Evolutionary conservation across 1,140 invertebrate species (phyloP).

Genomic region (Macrotrachela quadricornifera): DNA sequence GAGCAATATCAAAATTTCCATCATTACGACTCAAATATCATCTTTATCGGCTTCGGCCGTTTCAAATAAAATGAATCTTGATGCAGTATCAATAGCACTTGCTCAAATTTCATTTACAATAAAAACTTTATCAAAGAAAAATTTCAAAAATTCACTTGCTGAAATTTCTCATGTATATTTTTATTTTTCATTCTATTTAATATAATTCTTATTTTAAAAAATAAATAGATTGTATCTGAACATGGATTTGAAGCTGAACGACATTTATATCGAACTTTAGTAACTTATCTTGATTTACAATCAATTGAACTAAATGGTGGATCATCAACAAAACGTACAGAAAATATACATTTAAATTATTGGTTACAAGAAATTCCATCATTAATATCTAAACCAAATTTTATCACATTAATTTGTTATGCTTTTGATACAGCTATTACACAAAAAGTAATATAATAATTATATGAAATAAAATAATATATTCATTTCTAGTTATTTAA

Average conservation of each 20-base stretch:
- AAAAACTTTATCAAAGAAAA: slow-evolving; percentile 80
- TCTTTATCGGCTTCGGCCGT: too few species aligned
- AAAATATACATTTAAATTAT: slow-evolving; percentile 43
- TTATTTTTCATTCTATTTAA: neutral
- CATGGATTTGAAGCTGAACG: slow-evolving; percentile 64
- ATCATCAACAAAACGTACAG: slow-evolving; percentile 34
- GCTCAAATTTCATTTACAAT: slow-evolving; percentile 89
- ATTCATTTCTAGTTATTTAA: too few species aligned
- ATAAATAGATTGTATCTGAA: slow-evolving; percentile 39
- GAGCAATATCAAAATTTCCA: too few species aligned
- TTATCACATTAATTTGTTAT: slow-evolving; percentile 52
- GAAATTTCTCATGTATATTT: slow-evolving; percentile 48
- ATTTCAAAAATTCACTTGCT: slow-evolving; percentile 61
- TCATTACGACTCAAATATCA: too few species aligned
- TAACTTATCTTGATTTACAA: slow-evolving; percentile 41
- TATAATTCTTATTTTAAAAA: slow-evolving; percentile 1
- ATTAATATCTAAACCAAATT: slow-evolving; percentile 48
- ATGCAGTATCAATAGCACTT: slow-evolving; percentile 86
- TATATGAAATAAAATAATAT: too few species aligned
- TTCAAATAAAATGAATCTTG: slow-evolving; percentile 94
- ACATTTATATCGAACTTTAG: slow-evolving; percentile 62
- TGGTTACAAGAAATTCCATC: slow-evolving; percentile 46
- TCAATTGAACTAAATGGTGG: slow-evolving; percentile 35
- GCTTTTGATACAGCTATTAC: slow-evolving; percentile 37
- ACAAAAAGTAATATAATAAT: too few species aligned